Evolutionary conservation across 2,113 vertebrate species (phyloP).

Genomic region (Suricata suricatta): DNA sequence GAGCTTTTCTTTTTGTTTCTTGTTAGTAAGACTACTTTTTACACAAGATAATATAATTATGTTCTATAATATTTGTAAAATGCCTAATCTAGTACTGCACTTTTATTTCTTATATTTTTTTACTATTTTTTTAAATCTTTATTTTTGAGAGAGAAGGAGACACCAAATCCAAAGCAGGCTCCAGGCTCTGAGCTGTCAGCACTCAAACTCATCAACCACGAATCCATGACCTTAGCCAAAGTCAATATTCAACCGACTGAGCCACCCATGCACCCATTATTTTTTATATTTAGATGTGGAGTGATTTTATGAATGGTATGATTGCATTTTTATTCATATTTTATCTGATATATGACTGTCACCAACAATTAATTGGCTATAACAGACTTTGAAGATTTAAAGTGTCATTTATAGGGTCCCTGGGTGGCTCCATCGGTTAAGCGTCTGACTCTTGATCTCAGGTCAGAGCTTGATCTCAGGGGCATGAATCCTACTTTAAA

Average conservation of each 20-base stretch:
- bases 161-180: too few relatives aligned
- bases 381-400: background rate
- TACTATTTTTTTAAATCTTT: too few relatives aligned
- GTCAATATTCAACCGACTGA: too few relatives aligned
- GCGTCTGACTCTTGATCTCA: too few relatives aligned
- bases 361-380: background rate
- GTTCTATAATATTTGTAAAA: background rate
- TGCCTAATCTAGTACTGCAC: background rate
- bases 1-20: background rate
- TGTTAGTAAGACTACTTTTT: background rate
- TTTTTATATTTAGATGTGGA: background rate
- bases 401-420: background rate
- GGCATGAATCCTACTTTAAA: too few relatives aligned
- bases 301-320: background rate
- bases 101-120: slow-evolving; percentile 6
- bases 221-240: too few relatives aligned
- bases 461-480: too few relatives aligned
- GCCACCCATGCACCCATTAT: background rate
- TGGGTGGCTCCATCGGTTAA: too few relatives aligned
- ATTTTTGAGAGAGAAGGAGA: too few relatives aligned
- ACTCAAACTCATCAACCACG: too few relatives aligned
- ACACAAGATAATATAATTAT: background rate
- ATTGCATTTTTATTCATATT: background rate
- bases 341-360: background rate
- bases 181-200: too few relatives aligned